A percentile compares a stretch with the other conserved stretches of the same genome.
Evolutionary conservation across 2,113 vertebrate species (phyloP).

Genomic region (Aegithalos caudatus): DNA sequence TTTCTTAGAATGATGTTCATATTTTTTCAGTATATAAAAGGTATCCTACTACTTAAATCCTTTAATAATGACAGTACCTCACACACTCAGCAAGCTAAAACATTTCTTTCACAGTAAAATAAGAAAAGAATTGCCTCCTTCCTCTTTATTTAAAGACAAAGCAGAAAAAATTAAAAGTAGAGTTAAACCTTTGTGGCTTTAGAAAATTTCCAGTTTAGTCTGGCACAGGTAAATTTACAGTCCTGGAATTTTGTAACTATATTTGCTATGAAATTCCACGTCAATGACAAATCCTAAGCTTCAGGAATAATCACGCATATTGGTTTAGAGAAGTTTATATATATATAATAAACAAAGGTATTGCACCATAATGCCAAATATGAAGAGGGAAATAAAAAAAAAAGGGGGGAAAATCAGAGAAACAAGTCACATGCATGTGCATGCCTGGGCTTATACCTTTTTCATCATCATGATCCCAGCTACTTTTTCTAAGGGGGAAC

Average conservation of each 20-base stretch:
- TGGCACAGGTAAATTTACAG: not conserved
- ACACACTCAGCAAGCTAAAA: not conserved
- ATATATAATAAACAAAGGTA: not conserved
- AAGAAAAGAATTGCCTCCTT: not conserved
- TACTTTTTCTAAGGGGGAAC: not conserved
- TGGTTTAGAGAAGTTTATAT: not conserved
- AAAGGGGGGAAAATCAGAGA: not conserved
- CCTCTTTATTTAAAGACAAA: not conserved
- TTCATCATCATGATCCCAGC: not conserved
- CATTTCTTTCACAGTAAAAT: not conserved
- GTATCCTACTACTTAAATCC: not conserved
- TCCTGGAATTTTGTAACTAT: not conserved
- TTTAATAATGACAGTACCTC: not conserved
- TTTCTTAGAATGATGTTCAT: not conserved
- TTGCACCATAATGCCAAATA: not conserved
- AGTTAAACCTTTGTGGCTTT: not conserved
- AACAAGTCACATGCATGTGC: not conserved
- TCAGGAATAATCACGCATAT: not conserved
- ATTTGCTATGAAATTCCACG: not conserved
- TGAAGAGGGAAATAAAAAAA: not conserved
- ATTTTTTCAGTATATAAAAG: not conserved
- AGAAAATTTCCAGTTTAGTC: not conserved
- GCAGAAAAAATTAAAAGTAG: not conserved
- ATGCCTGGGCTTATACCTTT: not conserved
- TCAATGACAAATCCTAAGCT: not conserved